Conservation (phyloP, 2,888 invertebrate genomes). For the Helleia helle region DNA sequence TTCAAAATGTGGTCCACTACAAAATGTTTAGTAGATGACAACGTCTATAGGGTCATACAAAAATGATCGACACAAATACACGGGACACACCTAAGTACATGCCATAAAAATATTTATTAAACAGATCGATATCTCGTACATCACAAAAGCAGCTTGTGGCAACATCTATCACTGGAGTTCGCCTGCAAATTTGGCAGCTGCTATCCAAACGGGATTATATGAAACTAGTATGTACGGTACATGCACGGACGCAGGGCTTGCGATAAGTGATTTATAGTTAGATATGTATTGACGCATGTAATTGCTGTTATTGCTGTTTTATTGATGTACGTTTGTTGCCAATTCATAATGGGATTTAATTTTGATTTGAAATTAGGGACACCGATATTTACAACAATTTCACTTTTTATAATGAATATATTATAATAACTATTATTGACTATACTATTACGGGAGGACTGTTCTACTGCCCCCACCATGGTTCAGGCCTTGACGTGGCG, state of each 20-base stretch:
- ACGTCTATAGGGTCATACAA: no score
- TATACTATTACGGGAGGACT: no score
- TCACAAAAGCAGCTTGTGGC: conserved; percentile 45
- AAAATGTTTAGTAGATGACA: no score
- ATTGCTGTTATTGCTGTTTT: conserved; percentile 8
- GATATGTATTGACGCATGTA: conserved; percentile 8
- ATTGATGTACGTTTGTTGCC: conserved; percentile 6
- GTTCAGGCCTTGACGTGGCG: no score
- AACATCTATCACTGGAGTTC: conserved; percentile 54
- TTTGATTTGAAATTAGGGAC: background rate
- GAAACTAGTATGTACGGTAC: conserved; percentile 20
- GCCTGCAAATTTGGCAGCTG: conserved; percentile 56
- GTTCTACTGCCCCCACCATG: no score
- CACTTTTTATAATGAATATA: no score
- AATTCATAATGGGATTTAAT: conserved; percentile 3
- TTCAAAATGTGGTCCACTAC: no score
- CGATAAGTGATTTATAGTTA: conserved; percentile 20
- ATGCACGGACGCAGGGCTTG: conserved; percentile 16
- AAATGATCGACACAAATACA: no score
- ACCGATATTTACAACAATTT: no score
- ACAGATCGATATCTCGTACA: conserved; percentile 35
- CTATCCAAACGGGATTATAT: conserved; percentile 42
- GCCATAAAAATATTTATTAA: conserved; percentile 13
- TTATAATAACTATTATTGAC: no score
- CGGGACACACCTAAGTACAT: no score